Evolutionary conservation across 1,140 invertebrate genomes (phyloP), one percentile per base, ranked within the genome.

Genomic region (Brachionus koreanus): DNA sequence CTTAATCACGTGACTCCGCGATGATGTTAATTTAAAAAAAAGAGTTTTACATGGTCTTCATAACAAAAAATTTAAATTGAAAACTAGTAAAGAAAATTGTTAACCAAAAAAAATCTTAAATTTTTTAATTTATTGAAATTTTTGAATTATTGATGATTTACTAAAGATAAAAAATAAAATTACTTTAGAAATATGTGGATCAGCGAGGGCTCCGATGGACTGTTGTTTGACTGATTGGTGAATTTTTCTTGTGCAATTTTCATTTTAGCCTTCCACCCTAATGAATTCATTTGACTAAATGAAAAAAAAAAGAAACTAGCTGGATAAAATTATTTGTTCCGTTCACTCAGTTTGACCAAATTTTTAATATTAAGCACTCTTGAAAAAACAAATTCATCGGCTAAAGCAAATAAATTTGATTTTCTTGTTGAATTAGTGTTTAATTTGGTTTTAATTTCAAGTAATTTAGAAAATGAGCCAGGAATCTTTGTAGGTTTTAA

Each of bases 361-460:
- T 57, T 57, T 57, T 57, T 57, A 7, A 19, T 57, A 57, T 57
- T 57, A 57, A 57, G 49, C 9, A 57, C 49, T 57, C 49, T 57
- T 57, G 49, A 19, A 23, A 57, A 57, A 57, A 57, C 19, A 57
- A 57, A 19, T 57, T 57, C 49, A 57, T 57, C 49, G 49, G 49
- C 49, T 57, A 57, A 10, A 7, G 49, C 49, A 57, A 57, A 57
- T 57, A 57, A 57, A 57, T 57, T 57, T 57, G 49, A 57, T 57
- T 57, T 57, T 57, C 49, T 57, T 5, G 0, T 57, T 57, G 19
- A 57, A 57, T 57, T 57, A 57, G 49, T 57, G 49, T 57, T 57
- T 57, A 57, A 57, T 57, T 57, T 57, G 49, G 49, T 57, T 57
- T 57, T 57, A 57, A 57, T 57, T 57, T 57, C 49, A 57, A 57